phyloP scores from a whole-genome alignment of 2,888 invertebrate species.

The Eristalinus sepulchralis region DNA sequence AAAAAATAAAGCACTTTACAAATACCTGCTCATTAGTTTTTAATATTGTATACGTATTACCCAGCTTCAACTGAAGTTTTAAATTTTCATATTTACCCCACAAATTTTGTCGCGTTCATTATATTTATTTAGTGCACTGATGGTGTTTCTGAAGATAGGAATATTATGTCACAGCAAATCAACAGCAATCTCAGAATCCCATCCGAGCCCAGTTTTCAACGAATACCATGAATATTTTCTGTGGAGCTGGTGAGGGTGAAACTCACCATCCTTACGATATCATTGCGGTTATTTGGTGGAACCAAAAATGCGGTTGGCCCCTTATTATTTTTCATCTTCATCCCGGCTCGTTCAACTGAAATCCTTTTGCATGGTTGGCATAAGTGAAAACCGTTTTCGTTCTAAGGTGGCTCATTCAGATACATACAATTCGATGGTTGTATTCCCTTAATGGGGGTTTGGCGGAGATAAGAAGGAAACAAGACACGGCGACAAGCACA shows the following conservation, averaged over 20 bases:
- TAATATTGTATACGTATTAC: too few relatives aligned
- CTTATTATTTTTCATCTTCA: not conserved
- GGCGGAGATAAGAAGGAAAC: not conserved
- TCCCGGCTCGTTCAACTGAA: not conserved
- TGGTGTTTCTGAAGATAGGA: not conserved
- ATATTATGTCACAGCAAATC: slow-evolving; percentile 32
- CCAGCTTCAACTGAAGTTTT: too few relatives aligned
- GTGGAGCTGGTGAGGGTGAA: not conserved
- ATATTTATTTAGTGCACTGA: not conserved
- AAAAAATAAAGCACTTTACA: too few relatives aligned
- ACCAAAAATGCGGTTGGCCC: slow-evolving; percentile 8
- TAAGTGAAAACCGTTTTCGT: slow-evolving; percentile 6
- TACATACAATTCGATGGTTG: not conserved
- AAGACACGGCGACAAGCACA: not conserved
- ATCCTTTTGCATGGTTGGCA: not conserved
- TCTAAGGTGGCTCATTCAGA: not conserved
- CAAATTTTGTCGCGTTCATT: not conserved
- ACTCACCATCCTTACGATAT: not conserved
- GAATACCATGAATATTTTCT: not conserved
- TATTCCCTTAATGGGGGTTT: not conserved
- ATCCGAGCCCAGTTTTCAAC: not conserved
- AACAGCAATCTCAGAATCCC: slow-evolving; percentile 18
- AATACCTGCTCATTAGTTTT: too few relatives aligned
- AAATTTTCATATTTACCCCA: not conserved
- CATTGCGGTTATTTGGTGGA: slow-evolving; percentile 6